A percentile compares a stretch with the other conserved stretches of the same genome.
Evolutionary conservation across 2,797 vertebrate species (phyloP).

Genomic region (Gobionotothen gibberifrons): DNA sequence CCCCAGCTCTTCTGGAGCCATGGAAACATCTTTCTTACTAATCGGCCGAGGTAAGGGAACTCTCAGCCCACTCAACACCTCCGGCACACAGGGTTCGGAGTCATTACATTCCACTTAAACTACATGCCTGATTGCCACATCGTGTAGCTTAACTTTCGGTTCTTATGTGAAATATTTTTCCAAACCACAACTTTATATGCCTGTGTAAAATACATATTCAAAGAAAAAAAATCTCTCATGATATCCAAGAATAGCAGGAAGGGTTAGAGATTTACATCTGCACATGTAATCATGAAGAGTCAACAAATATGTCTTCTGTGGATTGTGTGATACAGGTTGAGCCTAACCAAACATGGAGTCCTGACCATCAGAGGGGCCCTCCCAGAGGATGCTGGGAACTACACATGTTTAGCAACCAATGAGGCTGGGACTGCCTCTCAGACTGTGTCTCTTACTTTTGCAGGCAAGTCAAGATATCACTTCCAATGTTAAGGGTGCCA

Average conservation of each 20-base stretch:
- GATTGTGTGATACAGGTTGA: constrained; percentile 80
- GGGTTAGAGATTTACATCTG: constrained; percentile 52
- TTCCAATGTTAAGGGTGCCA: background rate
- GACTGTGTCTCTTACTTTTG: constrained; percentile 82
- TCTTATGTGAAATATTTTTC: constrained; percentile 19
- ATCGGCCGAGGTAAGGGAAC: constrained; percentile 86
- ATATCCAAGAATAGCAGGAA: constrained; percentile 33
- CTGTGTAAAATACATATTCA: constrained; percentile 34
- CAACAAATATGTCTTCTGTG: constrained; percentile 49
- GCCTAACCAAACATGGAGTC: constrained; percentile 79
- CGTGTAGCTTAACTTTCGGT: constrained; percentile 55
- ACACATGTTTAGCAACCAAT: constrained; percentile 89
- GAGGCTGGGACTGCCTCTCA: constrained; percentile 85
- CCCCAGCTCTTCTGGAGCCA: constrained; percentile 88
- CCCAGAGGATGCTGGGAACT: constrained; percentile 92
- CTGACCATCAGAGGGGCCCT: constrained; percentile 85
- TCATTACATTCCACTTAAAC: constrained; percentile 62
- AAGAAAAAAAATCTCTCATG: constrained; percentile 39
- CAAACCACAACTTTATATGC: constrained; percentile 38
- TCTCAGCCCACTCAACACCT: constrained; percentile 76
- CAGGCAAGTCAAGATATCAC: constrained; percentile 77
- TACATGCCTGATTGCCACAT: constrained; percentile 44
- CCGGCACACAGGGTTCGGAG: constrained; percentile 53
- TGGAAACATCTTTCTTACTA: constrained; percentile 83
- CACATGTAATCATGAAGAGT: constrained; percentile 46